These are phyloP conservation scores for Taenioides sp. DNA, from an alignment of 2,797 vertebrate genomes.

Conservation along the genomic window DNA sequence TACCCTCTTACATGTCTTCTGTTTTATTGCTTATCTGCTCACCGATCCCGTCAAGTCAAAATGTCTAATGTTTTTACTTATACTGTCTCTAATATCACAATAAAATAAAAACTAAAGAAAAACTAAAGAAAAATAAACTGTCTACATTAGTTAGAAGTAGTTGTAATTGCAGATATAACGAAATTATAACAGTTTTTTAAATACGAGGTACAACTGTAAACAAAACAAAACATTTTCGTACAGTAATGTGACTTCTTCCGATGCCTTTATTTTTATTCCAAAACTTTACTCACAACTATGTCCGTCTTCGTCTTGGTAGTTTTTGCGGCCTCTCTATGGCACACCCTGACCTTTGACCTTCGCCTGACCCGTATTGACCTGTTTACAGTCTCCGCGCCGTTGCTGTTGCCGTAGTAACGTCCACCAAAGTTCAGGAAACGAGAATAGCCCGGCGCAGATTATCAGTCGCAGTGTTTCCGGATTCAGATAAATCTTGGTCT, in stretches of 20 bases:
- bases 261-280: background rate
- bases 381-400: conserved; percentile 9
- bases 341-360: conserved; percentile 19
- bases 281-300: background rate
- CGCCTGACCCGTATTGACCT: conserved; percentile 24
- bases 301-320: background rate
- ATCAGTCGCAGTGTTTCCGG: conserved; percentile 26
- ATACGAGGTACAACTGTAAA: no score
- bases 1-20: no score
- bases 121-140: no score
- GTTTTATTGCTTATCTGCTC: no score
- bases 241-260: no score
- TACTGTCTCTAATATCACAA: no score
- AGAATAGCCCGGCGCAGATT: conserved; percentile 2
- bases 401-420: background rate
- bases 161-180: no score
- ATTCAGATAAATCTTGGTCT: conserved; percentile 39
- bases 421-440: background rate
- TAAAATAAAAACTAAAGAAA: no score
- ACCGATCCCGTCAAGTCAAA: no score
- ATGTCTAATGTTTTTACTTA: no score
- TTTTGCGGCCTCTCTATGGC: background rate
- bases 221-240: background rate
- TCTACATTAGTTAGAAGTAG: no score
- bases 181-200: no score